phyloP scores from a whole-genome alignment of 2,888 invertebrate genomes.

The Nymphalis polychloros region DNA sequence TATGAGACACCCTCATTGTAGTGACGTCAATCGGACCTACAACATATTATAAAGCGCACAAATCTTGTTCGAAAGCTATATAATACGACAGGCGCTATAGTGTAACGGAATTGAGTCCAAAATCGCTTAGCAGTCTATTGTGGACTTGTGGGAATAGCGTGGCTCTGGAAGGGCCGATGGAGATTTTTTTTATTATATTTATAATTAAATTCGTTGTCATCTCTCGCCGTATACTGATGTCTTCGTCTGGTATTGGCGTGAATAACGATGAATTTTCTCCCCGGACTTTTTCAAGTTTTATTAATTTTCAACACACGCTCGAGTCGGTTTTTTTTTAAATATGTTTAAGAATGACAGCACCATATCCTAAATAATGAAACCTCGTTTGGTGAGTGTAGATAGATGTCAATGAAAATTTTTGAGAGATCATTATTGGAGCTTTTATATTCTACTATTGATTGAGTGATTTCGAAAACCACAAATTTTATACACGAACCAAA shows the following conservation, averaged over 20 bases:
- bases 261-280: slow-evolving; percentile 65
- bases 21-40: slow-evolving; percentile 73
- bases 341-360: slow-evolving; percentile 36
- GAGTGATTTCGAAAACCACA: neutral
- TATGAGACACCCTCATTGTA: slow-evolving; percentile 72
- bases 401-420: slow-evolving; percentile 22
- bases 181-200: slow-evolving; percentile 78
- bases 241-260: slow-evolving; percentile 77
- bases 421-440: neutral
- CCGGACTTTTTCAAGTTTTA: slow-evolving; percentile 59
- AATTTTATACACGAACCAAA: neutral
- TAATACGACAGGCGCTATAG: slow-evolving; percentile 43
- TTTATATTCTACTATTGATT: slow-evolving; percentile 3
- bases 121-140: slow-evolving; percentile 55
- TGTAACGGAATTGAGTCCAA: slow-evolving; percentile 52
- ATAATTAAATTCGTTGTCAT: slow-evolving; percentile 81
- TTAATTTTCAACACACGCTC: slow-evolving; percentile 52
- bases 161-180: slow-evolving; percentile 71
- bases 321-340: slow-evolving; percentile 23
- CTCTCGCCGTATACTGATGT: slow-evolving; percentile 67
- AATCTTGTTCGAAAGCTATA: slow-evolving; percentile 47
- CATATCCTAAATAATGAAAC: slow-evolving; percentile 25
- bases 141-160: slow-evolving; percentile 46
- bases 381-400: slow-evolving; percentile 13
- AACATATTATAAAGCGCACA: slow-evolving; percentile 64